Conservation (phyloP, 2,113 vertebrate species). For the Lasiurus borealis region DNA sequence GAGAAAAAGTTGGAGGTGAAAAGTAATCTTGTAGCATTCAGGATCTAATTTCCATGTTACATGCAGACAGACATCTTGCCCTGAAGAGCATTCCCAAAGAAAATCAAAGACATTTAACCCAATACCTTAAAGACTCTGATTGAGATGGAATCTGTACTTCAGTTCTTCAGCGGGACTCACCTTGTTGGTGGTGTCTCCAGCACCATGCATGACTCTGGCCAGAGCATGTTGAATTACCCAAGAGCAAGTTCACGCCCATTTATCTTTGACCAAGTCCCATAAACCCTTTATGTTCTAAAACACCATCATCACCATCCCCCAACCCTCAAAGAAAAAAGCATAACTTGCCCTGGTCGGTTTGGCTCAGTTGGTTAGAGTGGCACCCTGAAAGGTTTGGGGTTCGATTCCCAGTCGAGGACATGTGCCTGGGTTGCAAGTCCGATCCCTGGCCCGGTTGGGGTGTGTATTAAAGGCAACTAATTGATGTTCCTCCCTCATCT, state of each 20-base stretch:
- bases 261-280: background rate
- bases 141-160: background rate
- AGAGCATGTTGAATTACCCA: background rate
- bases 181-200: no score
- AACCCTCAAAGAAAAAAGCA: background rate
- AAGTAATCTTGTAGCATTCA: background rate
- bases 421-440: no score
- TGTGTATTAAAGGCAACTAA: no score
- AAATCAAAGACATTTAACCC: constrained; percentile 42
- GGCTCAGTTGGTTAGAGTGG: no score
- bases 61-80: background rate
- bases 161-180: background rate
- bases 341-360: no score
- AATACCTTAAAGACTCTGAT: background rate
- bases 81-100: background rate
- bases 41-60: background rate
- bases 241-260: background rate
- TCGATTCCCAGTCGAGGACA: no score
- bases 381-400: no score
- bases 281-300: background rate
- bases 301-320: accelerated
- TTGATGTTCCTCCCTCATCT: no score
- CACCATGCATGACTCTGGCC: background rate
- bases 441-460: no score
- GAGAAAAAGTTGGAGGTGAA: background rate